Evolutionary conservation across 2,797 vertebrate genomes (phyloP).

Genomic region (Lindbergichthys nudifrons): DNA sequence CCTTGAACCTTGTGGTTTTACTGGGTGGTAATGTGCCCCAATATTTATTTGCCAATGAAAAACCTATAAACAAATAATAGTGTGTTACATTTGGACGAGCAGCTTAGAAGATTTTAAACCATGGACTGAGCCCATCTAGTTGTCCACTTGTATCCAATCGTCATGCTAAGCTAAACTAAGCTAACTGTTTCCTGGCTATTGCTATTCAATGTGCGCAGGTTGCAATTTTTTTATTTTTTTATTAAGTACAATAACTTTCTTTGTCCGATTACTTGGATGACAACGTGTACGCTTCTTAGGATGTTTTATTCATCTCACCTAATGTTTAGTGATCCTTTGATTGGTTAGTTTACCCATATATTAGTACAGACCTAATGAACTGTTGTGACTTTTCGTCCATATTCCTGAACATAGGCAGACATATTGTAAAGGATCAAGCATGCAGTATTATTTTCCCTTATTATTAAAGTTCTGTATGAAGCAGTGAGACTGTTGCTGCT

Average conservation of each 20-base stretch:
- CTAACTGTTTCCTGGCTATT: not conserved
- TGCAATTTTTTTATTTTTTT: no score
- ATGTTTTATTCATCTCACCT: not conserved
- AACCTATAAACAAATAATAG: accelerated
- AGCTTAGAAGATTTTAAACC: no score
- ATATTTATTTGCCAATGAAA: not conserved
- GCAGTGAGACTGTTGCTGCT: slow-evolving; percentile 12
- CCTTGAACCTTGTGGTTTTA: no score
- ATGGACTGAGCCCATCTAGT: not conserved
- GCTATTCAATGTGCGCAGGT: not conserved
- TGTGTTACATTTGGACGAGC: no score
- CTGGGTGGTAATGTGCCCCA: not conserved
- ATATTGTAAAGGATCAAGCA: not conserved
- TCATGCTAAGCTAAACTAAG: not conserved
- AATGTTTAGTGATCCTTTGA: not conserved
- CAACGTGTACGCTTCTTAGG: not conserved
- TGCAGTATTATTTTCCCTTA: not conserved
- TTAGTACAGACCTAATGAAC: not conserved
- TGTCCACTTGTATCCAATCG: not conserved
- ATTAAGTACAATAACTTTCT: no score
- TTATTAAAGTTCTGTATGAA: not conserved
- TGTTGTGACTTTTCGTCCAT: not conserved
- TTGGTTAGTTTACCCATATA: not conserved
- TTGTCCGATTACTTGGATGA: not conserved
- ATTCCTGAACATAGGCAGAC: not conserved